phyloP scores from a whole-genome alignment of 2,113 vertebrate genomes.

The Lepus americanus region DNA sequence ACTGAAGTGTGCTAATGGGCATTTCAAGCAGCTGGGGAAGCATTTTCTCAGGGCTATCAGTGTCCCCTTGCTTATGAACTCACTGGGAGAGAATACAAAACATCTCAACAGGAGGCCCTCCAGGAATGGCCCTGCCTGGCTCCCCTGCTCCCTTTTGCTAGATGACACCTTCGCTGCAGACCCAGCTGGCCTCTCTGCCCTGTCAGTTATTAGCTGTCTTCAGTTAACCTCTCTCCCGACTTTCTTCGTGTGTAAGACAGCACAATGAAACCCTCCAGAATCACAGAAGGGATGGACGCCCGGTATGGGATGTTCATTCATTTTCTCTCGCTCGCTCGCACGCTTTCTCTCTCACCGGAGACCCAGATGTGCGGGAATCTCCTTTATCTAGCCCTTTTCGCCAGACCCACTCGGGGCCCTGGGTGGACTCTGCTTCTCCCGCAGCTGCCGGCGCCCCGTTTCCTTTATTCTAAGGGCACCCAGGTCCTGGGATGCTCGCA shows the following conservation, averaged over 20 bases:
- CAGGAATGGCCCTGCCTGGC: too few relatives aligned
- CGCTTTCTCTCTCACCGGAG: background rate
- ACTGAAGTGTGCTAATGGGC: background rate
- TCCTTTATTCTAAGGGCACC: conserved; percentile 50
- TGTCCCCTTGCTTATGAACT: background rate
- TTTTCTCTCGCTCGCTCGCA: background rate
- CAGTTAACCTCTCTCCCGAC: background rate
- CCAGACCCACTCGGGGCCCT: background rate
- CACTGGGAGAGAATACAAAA: background rate
- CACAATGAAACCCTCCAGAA: background rate
- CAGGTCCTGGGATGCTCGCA: conserved; percentile 40
- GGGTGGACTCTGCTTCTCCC: background rate
- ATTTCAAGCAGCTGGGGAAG: background rate
- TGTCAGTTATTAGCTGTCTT: background rate
- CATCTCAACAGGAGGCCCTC: background rate
- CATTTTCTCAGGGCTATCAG: background rate
- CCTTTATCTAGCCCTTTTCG: background rate
- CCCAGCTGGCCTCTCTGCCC: background rate
- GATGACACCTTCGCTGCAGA: background rate
- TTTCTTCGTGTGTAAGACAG: background rate
- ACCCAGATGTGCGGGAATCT: background rate
- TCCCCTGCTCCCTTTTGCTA: background rate
- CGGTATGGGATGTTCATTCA: background rate
- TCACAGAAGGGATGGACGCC: background rate
- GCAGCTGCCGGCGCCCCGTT: background rate